Base-by-base conservation (phyloP, 2,797 vertebrate species). In the Gobio occitaniae region DNA sequence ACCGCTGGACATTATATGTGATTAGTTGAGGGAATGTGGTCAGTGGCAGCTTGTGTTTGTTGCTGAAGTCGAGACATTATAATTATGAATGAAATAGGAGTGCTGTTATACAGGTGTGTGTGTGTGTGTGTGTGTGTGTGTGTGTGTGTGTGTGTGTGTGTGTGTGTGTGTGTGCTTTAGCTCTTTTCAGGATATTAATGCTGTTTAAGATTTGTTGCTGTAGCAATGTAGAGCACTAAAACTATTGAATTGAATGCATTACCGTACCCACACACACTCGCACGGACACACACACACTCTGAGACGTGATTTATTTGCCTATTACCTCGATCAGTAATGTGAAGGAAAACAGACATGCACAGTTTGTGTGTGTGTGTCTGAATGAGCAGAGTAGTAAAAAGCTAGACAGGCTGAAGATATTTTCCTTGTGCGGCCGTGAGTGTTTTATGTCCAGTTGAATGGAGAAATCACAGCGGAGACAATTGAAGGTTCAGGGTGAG, bases 201-300 rank as follows among this genome's bases (percentile, higher is more conserved):
- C 77, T 86, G n/a, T 13, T 71, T 47, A 75, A 88, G 83, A 90
- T 91, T 90, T 93, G 91, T 91, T 86, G 80, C 78, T 82, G 25
- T 86, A 86, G 84, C 83, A 70, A 84, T 82, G 84, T 61, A 38
- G 80, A 61, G 85, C 89, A 88, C 88, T 90, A 89, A 75, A 84
- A 68, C 69, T 66, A 76, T 48, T 78, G 88, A 90, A 81, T 92
- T 75, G 84, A 69, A 88, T 78, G 75, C 44, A 83, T 70, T 75
- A 48, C 77, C 29, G 71, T 63, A 86, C 78, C 36, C 29, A 19
- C 44, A 21, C 82, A 78, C 21, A 86, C 79, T 77, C 72, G 74
- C 88, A 81, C 79, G 17, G 38, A 41, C 48, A 44, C 50, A 54
- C 78, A 25, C 48, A 0, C 32, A 8, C 12, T 52, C 50, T 25